Evolutionary conservation across 2,888 invertebrate species (phyloP), one percentile per base, ranked within the genome.

Genomic region (Drosophila pullipes): DNA sequence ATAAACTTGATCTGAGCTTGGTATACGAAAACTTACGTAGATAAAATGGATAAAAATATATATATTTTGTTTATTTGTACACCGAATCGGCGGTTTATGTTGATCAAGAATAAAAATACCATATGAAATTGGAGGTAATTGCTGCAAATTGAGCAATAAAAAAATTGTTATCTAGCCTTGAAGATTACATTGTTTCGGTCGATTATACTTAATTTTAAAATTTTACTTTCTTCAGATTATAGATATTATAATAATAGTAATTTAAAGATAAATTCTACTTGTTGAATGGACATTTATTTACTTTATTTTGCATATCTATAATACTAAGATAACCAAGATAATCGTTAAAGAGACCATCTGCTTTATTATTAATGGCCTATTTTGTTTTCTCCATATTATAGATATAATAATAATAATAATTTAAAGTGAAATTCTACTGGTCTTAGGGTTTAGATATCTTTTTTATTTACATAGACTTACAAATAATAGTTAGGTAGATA

Each of bases 121-220:
- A 22, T 22, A 44, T 44, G 44, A 22, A 10, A 10, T n/a, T 44
- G 6, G 11, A 22, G 22, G 22, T 22, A 22, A 18, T 37, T 73
- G 58, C 62, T 33, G 68, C 41, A 65, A 81, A 70, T 59, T 53
- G 37, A 28, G 65, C 65, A 69, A 69, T 78, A 64, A 49, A 59
- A 28, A 18, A 37, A 13, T 16, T 57, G n/a, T n/a, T 60, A 53
- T 13, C 3, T 25, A 3, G 6, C 25, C 22, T 25, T 16, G 25
- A 25, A 25, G 4, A 25, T 25, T 25, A 6, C 3, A 13, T 52
- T 52, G 9, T n/a, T 11, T 31, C n/a, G 13, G 30, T 30, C 18
- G 30, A n/a, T 2, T 31, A n/a, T 16, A 25, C 25, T 9, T 47
- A 2, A 25, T 25, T 47, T 16, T 47, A 16, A 47, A 25, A 4